These are phyloP conservation scores for Phacellophora camtschatica DNA, from an alignment of 30 jellyfish, hydroid and myxozoan species.

Conservation along the genomic window DNA sequence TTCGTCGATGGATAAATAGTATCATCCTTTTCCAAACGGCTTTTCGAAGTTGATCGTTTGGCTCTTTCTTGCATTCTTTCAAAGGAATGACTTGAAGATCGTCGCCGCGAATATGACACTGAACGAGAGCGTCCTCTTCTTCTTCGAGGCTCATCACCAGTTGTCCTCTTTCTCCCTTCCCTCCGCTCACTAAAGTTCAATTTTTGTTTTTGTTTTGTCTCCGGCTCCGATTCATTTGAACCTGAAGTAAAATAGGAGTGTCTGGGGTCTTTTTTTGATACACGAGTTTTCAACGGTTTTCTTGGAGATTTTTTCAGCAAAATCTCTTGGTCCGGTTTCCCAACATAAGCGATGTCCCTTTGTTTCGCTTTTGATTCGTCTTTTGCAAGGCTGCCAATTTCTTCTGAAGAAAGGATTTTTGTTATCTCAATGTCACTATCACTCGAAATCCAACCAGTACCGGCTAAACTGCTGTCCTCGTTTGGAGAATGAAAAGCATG, in stretches of 20 bases:
- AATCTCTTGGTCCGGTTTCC: neutral
- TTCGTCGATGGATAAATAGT: too few relatives aligned
- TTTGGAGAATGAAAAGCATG: neutral
- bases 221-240: neutral
- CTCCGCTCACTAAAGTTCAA: neutral
- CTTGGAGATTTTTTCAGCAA: neutral
- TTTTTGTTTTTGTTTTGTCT: neutral
- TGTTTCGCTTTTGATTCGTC: neutral
- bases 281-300: neutral
- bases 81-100: neutral
- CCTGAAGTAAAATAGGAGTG: neutral
- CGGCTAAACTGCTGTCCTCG: neutral
- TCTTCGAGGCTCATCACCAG: neutral
- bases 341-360: neutral
- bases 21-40: too few relatives aligned
- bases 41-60: too few relatives aligned
- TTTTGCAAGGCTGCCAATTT: neutral
- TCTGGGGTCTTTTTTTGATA: neutral
- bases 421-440: slow-evolving; percentile 30
- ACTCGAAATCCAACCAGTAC: neutral
- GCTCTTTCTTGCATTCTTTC: too few relatives aligned
- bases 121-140: neutral
- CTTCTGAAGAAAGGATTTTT: neutral
- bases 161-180: neutral
- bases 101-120: neutral